Evolutionary conservation across 2,797 vertebrate species (phyloP).

Genomic region (Channallabes apus): DNA sequence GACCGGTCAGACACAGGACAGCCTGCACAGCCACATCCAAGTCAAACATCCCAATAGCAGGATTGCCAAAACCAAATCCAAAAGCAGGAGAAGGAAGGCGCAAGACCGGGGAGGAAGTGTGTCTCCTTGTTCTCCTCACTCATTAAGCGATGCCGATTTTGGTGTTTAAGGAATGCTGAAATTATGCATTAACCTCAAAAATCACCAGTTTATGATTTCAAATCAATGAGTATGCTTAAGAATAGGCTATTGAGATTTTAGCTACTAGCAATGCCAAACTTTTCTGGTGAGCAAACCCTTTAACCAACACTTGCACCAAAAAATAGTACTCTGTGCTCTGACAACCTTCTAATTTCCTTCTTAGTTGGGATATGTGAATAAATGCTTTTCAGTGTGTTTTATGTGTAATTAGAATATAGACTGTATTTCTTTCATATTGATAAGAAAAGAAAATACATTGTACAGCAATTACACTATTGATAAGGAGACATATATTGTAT

Average conservation of each 20-base stretch:
- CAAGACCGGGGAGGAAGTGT: not conserved
- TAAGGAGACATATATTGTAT: not conserved
- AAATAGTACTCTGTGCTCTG: not conserved
- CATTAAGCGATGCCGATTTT: not conserved
- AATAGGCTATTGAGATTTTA: not conserved
- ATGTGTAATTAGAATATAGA: not conserved
- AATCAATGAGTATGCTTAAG: not conserved
- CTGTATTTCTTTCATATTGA: not conserved
- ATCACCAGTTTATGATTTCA: not conserved
- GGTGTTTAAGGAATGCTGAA: conserved; percentile 3
- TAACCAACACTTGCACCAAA: not conserved
- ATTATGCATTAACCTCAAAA: not conserved
- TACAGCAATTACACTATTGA: not conserved
- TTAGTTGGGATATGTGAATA: not conserved
- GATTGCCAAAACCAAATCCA: conserved; percentile 3
- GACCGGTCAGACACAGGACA: conserved; percentile 78
- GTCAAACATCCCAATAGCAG: conserved; percentile 71
- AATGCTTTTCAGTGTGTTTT: not conserved
- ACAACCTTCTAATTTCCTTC: not conserved
- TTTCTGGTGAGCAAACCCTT: not conserved
- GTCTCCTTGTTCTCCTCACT: conserved; percentile 15
- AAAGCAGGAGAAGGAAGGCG: conserved; percentile 13
- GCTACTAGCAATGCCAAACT: not conserved
- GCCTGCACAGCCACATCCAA: conserved; percentile 75
- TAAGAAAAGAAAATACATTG: not conserved